Conservation (phyloP, 2,797 vertebrate species). For the Siniperca undulata region DNA sequence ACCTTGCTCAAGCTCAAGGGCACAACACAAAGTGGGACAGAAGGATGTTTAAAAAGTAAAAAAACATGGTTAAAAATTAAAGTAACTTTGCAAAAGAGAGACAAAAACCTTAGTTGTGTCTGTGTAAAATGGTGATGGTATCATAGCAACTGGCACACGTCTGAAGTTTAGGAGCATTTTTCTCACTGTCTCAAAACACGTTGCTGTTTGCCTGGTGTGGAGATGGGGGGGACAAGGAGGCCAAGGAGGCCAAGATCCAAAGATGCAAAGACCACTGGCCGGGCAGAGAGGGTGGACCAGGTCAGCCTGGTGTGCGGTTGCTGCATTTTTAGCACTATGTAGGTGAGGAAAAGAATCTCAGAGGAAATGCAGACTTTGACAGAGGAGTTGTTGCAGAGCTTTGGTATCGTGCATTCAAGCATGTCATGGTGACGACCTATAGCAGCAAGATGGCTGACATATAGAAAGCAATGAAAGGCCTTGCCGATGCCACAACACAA, state of each 20-base stretch:
- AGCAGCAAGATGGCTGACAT: slow-evolving; percentile 23
- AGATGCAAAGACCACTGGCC: slow-evolving; percentile 21
- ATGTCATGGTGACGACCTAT: no score
- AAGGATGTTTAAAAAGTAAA: slow-evolving; percentile 12
- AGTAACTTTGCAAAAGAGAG: slow-evolving; percentile 6
- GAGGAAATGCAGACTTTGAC: slow-evolving; percentile 31
- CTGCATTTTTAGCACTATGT: slow-evolving; percentile 36
- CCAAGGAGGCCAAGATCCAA: slow-evolving; percentile 12
- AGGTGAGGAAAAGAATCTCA: slow-evolving; percentile 35
- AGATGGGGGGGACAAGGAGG: background rate
- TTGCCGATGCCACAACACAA: slow-evolving; percentile 3
- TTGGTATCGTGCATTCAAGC: slow-evolving; percentile 24
- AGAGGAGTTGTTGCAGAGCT: slow-evolving; percentile 18
- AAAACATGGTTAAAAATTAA: slow-evolving; percentile 28
- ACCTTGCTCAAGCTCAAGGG: slow-evolving; percentile 36
- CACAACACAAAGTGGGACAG: slow-evolving; percentile 8
- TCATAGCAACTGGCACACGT: slow-evolving; percentile 67
- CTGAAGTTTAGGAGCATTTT: slow-evolving; percentile 48
- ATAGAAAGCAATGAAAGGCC: slow-evolving; percentile 43
- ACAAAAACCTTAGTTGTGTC: slow-evolving; percentile 25
- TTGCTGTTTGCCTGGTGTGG: slow-evolving; percentile 10
- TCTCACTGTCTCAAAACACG: slow-evolving; percentile 34
- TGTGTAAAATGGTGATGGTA: slow-evolving; percentile 49
- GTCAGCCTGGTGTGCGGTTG: slow-evolving; percentile 43
- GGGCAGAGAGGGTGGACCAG: background rate